These are phyloP conservation scores for Dryadula phaetusa DNA, from an alignment of 2,888 invertebrate species.

Conservation along the genomic window DNA sequence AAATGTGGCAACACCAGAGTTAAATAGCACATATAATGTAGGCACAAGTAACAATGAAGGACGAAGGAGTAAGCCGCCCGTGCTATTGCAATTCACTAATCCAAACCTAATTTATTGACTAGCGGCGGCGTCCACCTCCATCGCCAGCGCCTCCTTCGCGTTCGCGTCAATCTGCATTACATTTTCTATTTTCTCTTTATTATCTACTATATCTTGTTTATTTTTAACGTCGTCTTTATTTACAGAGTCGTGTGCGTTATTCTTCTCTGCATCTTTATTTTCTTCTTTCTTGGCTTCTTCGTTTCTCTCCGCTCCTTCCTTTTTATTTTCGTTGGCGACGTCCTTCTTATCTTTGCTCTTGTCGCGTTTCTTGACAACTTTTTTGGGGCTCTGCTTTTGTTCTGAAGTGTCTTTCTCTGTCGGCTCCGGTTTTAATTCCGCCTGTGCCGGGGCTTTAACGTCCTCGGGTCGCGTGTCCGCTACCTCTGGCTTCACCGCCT, in stretches of 20 bases:
- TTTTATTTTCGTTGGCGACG: constrained; percentile 60
- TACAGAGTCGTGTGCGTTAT: constrained; percentile 46
- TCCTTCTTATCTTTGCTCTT: constrained; percentile 78
- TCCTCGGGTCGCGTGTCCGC: constrained; percentile 64
- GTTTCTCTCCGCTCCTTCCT: constrained; percentile 51
- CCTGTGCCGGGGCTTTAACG: constrained; percentile 49
- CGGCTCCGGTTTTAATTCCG: constrained; percentile 46
- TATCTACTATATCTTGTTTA: constrained; percentile 51
- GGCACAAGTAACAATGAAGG: constrained; percentile 66
- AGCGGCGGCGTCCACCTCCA: constrained; percentile 81
- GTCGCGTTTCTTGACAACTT: constrained; percentile 75
- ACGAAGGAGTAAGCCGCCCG: constrained; percentile 59
- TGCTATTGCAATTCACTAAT: constrained; percentile 74
- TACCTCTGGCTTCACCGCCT: constrained; percentile 51
- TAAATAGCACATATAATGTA: constrained; percentile 52
- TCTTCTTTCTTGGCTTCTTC: constrained; percentile 55
- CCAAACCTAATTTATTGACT: constrained; percentile 79
- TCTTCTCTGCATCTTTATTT: constrained; percentile 41
- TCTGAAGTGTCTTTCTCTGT: constrained; percentile 53
- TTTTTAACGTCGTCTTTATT: constrained; percentile 52
- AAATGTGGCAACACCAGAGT: constrained; percentile 69
- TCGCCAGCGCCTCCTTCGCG: constrained; percentile 61
- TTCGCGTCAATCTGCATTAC: constrained; percentile 52
- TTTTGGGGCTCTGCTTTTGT: constrained; percentile 62
- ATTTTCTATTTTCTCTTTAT: constrained; percentile 50